Conservation (phyloP, 2,797 vertebrate genomes). For the Danio choprae region DNA sequence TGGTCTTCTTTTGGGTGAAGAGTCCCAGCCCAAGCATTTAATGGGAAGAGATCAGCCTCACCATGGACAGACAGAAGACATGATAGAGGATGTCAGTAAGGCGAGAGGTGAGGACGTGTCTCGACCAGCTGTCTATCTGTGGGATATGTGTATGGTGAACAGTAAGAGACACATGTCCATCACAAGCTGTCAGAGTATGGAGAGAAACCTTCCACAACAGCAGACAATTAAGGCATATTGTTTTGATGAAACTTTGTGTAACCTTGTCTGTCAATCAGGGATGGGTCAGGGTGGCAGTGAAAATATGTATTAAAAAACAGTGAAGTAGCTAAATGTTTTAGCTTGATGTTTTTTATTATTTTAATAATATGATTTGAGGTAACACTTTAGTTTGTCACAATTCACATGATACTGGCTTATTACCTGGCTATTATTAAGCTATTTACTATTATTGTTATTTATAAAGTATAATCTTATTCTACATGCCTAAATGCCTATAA, state of each 20-base stretch:
- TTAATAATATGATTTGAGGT: too few relatives aligned
- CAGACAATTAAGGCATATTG: conserved; percentile 13
- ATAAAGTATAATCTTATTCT: too few relatives aligned
- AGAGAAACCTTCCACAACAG: not conserved
- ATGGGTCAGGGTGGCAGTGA: not conserved
- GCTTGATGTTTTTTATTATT: too few relatives aligned
- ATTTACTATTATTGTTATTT: too few relatives aligned
- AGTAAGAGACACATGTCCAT: conserved; percentile 43
- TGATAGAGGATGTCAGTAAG: conserved; percentile 24
- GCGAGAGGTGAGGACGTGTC: not conserved
- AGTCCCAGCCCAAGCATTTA: conserved; percentile 23
- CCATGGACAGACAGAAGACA: conserved; percentile 11
- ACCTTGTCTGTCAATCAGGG: not conserved
- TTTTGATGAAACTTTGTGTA: not conserved
- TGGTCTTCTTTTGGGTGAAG: conserved; percentile 12
- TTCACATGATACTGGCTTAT: too few relatives aligned
- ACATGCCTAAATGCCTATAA: too few relatives aligned
- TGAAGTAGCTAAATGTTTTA: too few relatives aligned
- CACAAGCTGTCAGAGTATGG: conserved; percentile 39
- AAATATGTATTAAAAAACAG: too few relatives aligned
- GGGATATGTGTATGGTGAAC: conserved; percentile 15
- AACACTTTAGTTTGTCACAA: too few relatives aligned
- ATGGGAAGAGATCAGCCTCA: conserved; percentile 6
- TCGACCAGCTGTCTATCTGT: conserved; percentile 36
- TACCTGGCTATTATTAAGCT: too few relatives aligned